These are phyloP conservation scores for Valencia hispanica DNA, from an alignment of 2,797 vertebrate species.

Conservation along the genomic window DNA sequence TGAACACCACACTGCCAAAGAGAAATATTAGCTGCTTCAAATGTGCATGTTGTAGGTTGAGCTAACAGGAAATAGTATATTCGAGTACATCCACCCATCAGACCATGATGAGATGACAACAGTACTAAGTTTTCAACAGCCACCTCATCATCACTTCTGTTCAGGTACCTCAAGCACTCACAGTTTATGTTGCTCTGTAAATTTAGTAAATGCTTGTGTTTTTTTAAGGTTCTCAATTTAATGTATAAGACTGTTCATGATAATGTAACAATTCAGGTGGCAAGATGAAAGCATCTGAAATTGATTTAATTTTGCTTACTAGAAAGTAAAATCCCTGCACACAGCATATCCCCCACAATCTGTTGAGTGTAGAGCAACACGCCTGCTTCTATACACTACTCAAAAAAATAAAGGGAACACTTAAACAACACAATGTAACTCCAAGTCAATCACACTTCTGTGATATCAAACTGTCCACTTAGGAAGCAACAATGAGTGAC, in stretches of 20 bases:
- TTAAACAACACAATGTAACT: too few relatives aligned
- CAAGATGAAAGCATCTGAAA: background rate
- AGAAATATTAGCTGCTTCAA: background rate
- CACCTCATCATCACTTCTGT: constrained; percentile 86
- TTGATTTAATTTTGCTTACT: background rate
- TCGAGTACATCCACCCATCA: constrained; percentile 95
- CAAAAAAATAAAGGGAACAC: too few relatives aligned
- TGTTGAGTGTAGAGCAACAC: background rate
- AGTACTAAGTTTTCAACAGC: constrained; percentile 88
- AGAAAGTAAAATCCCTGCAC: too few relatives aligned
- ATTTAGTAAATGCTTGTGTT: background rate
- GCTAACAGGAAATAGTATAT: constrained; percentile 96
- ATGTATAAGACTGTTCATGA: background rate
- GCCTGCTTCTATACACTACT: background rate
- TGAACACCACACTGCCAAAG: background rate
- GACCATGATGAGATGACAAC: constrained; percentile 97
- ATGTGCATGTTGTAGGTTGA: constrained; percentile 85
- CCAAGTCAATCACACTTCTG: too few relatives aligned
- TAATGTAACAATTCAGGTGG: background rate
- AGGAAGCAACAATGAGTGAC: too few relatives aligned
- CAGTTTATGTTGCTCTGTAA: background rate
- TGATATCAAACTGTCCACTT: too few relatives aligned
- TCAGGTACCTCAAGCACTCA: constrained; percentile 79
- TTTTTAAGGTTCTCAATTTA: background rate
- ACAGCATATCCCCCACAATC: too few relatives aligned